These are phyloP conservation scores for Epinephelus cyanopodus DNA, from an alignment of 2,113 vertebrate species.

Conservation along the genomic window DNA sequence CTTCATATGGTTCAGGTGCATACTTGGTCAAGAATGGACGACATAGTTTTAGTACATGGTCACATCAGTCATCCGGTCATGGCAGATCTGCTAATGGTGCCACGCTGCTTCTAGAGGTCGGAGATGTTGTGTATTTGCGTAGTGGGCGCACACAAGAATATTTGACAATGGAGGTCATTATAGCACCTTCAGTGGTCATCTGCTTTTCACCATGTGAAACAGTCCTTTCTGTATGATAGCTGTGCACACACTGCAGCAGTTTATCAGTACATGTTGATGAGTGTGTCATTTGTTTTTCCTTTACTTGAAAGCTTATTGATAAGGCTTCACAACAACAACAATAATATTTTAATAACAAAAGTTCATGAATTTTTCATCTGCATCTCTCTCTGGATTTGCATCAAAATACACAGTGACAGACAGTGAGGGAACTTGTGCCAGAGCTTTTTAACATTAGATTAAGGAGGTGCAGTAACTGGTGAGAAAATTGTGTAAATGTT, in stretches of 20 bases:
- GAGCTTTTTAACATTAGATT: background rate
- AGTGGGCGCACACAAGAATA: too few species aligned
- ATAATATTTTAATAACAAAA: too few species aligned
- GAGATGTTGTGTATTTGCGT: too few species aligned
- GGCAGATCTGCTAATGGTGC: slow-evolving; percentile 31
- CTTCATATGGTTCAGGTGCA: background rate
- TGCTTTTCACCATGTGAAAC: slow-evolving; percentile 56
- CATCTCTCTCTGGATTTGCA: too few species aligned
- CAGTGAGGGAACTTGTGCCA: too few species aligned
- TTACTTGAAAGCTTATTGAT: too few species aligned
- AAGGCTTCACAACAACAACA: too few species aligned
- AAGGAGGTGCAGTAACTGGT: background rate
- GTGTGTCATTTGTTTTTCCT: too few species aligned
- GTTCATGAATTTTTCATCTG: too few species aligned
- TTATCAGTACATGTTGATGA: background rate
- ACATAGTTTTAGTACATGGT: background rate
- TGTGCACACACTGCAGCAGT: background rate
- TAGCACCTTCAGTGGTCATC: slow-evolving; percentile 56
- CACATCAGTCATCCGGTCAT: rapidly evolving
- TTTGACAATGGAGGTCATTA: too few species aligned
- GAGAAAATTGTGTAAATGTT: background rate
- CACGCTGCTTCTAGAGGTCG: slow-evolving; percentile 37
- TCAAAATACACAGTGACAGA: too few species aligned
- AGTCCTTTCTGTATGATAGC: background rate
- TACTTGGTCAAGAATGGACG: slow-evolving; percentile 46